Conservation (phyloP, 2,797 vertebrate genomes). For the Sparidentex hasta region DNA sequence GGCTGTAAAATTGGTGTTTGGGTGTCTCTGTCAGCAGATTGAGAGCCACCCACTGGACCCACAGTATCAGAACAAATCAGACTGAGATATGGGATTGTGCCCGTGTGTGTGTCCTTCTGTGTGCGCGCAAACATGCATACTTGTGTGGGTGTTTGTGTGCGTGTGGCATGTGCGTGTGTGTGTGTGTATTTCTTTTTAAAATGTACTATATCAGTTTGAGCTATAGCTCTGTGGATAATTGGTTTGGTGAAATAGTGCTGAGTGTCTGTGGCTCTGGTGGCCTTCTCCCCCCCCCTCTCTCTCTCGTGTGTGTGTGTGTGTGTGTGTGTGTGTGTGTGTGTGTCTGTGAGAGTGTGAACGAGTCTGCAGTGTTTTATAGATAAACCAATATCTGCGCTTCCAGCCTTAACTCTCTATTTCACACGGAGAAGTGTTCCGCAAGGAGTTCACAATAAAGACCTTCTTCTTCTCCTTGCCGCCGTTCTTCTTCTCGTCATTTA, state of each 20-base stretch:
- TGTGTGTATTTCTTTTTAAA: conserved; percentile 78
- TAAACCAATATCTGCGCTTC: conserved; percentile 79
- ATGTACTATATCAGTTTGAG: conserved; percentile 85
- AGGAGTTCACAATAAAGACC: conserved; percentile 74
- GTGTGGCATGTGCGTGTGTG: conserved; percentile 20
- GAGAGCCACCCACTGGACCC: conserved; percentile 81
- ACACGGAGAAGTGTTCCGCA: conserved; percentile 68
- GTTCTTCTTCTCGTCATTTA: conserved; percentile 16
- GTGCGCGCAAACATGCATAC: too few species aligned
- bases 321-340: conserved; percentile 43
- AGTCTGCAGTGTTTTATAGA: conserved; percentile 80
- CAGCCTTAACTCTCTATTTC: conserved; percentile 77
- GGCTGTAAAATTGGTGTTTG: conserved; percentile 79
- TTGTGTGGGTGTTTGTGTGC: conserved; percentile 1
- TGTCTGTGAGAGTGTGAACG: conserved; percentile 36
- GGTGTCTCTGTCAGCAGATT: conserved; percentile 81
- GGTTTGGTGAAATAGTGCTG: conserved; percentile 88
- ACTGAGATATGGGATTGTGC: conserved; percentile 76
- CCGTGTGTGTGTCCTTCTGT: conserved; percentile 10
- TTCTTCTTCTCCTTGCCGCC: conserved; percentile 1
- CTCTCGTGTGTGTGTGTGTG: conserved; percentile 18
- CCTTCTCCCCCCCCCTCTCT: conserved; percentile 64
- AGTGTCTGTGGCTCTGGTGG: conserved; percentile 81
- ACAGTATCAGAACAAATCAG: conserved; percentile 84
- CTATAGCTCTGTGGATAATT: conserved; percentile 86